These are phyloP conservation scores for Nothura maculosa DNA, from an alignment of 2,797 vertebrate species.

Conservation along the genomic window DNA sequence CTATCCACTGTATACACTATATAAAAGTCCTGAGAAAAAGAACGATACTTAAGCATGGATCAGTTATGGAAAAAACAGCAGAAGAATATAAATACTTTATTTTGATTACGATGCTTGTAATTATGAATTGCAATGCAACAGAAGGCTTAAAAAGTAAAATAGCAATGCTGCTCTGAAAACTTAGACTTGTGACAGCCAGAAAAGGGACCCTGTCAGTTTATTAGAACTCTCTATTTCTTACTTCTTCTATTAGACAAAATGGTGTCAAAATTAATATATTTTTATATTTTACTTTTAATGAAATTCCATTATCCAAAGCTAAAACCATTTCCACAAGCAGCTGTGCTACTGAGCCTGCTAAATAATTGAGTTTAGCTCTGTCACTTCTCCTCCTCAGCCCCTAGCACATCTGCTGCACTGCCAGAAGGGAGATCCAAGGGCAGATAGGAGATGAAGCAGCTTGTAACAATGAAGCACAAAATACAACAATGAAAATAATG, in stretches of 20 bases:
- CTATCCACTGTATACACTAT: no score
- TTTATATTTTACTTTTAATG: not conserved
- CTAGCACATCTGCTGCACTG: not conserved
- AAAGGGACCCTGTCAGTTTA: not conserved
- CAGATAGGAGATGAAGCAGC: not conserved
- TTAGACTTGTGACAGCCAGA: not conserved
- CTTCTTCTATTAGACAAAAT: not conserved
- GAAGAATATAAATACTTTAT: not conserved
- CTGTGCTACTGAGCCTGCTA: not conserved
- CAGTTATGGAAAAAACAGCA: not conserved
- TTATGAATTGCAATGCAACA: not conserved
- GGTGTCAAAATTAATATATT: not conserved
- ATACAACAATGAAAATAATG: not conserved
- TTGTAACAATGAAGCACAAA: not conserved
- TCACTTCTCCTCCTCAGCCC: not conserved
- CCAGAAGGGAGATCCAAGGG: not conserved
- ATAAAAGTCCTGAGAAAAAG: not conserved
- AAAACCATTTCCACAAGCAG: constrained; percentile 1
- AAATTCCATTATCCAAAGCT: not conserved
- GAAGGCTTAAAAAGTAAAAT: not conserved
- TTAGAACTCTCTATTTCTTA: not conserved
- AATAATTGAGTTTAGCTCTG: not conserved
- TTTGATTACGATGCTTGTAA: not conserved
- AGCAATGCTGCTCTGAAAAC: not conserved
- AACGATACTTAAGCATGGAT: not conserved